These are phyloP conservation scores for Aphyosemion australe DNA, from an alignment of 2,113 vertebrate genomes.

Conservation along the genomic window DNA sequence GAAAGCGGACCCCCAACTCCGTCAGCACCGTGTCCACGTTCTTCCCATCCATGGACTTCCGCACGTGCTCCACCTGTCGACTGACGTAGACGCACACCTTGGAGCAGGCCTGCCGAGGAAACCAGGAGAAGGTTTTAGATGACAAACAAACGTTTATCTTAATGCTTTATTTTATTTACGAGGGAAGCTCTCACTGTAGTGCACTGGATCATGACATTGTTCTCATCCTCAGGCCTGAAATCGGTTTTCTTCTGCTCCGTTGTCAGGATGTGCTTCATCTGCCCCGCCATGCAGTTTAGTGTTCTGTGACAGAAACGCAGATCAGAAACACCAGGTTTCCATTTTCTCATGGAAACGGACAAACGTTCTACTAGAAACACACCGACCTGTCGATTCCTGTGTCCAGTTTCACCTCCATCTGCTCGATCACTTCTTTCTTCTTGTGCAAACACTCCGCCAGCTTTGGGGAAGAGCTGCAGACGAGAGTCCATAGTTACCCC, in stretches of 20 bases:
- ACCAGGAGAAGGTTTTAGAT: too few relatives aligned
- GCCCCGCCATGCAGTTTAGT: constrained; percentile 98
- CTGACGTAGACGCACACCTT: constrained; percentile 95
- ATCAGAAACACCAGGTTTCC: neutral
- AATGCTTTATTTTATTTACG: constrained; percentile 11
- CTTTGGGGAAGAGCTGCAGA: constrained; percentile 92
- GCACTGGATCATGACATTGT: constrained; percentile 97
- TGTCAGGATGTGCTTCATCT: constrained; percentile 96
- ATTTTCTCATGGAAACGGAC: neutral
- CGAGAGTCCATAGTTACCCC: constrained; percentile 8
- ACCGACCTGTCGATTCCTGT: constrained; percentile 96
- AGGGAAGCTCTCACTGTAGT: constrained; percentile 85
- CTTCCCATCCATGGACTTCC: constrained; percentile 98
- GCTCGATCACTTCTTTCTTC: constrained; percentile 99
- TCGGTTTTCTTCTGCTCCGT: constrained; percentile 99
- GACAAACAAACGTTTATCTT: too few relatives aligned
- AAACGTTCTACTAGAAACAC: neutral
- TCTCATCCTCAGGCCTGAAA: constrained; percentile 98
- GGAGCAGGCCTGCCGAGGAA: constrained; percentile 87
- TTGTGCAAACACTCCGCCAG: constrained; percentile 98
- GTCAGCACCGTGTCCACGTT: constrained; percentile 97
- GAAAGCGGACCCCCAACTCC: constrained; percentile 96
- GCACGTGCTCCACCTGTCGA: constrained; percentile 94
- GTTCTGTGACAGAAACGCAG: constrained; percentile 80
- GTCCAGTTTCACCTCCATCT: constrained; percentile 99